These are phyloP conservation scores for Synergus itoensis DNA, from an alignment of 2,888 invertebrate genomes.

Conservation along the genomic window DNA sequence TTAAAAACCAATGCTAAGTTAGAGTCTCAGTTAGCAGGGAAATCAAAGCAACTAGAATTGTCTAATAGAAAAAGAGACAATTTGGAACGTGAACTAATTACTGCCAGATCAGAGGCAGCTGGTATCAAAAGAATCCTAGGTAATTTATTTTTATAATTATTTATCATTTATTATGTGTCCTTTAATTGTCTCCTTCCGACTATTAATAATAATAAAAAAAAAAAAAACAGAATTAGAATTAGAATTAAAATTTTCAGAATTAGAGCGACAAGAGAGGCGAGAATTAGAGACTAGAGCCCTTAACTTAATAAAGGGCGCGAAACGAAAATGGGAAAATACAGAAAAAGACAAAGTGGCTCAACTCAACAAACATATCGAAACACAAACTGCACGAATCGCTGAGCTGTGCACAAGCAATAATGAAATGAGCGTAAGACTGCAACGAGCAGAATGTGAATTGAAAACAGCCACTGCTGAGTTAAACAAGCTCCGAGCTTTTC, in stretches of 20 bases:
- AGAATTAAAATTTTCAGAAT: constrained; percentile 57
- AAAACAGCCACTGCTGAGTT: constrained; percentile 80
- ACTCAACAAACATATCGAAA: constrained; percentile 77
- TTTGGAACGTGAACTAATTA: constrained; percentile 83
- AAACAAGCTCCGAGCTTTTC: constrained; percentile 80
- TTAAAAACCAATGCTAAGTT: constrained; percentile 60
- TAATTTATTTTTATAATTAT: constrained; percentile 48
- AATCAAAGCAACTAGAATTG: constrained; percentile 71
- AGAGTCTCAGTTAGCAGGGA: constrained; percentile 65
- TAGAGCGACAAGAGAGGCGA: constrained; percentile 85
- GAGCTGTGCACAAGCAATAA: constrained; percentile 78
- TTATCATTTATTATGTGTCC: background rate
- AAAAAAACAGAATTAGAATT: no score
- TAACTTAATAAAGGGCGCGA: constrained; percentile 82
- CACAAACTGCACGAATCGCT: constrained; percentile 78
- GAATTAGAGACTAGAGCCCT: constrained; percentile 86
- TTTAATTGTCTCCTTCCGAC: no score
- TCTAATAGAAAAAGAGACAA: constrained; percentile 80
- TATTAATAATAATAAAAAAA: no score
- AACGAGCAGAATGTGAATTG: constrained; percentile 77
- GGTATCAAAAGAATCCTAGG: constrained; percentile 70
- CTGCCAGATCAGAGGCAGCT: constrained; percentile 71
- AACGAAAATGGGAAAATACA: constrained; percentile 82
- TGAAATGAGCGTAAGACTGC: constrained; percentile 76
- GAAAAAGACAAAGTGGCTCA: constrained; percentile 80